Percentiles rank a stretch among this genome's conserved stretches.
These are phyloP conservation scores for Petrocephalus zakoni DNA, from an alignment of 2,113 vertebrate species.

Conservation along the genomic window DNA sequence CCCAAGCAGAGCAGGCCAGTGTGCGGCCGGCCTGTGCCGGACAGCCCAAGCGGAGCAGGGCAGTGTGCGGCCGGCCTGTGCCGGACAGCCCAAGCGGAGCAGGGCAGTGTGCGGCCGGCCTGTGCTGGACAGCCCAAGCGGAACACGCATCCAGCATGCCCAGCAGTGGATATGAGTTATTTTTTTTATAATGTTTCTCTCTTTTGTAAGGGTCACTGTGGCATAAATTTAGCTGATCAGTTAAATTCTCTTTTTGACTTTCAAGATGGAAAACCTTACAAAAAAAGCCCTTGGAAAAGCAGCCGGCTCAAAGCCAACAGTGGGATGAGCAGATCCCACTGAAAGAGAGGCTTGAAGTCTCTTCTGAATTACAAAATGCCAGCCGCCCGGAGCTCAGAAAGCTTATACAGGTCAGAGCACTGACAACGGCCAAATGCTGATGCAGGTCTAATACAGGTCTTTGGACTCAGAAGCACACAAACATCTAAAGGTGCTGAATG, in stretches of 20 bases:
- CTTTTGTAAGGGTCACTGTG: background rate
- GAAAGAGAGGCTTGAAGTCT: background rate
- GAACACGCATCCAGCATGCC: background rate
- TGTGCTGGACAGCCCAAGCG: background rate
- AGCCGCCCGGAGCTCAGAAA: background rate
- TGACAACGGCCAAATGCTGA: background rate
- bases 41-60: background rate
- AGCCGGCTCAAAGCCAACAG: background rate
- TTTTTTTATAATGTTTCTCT: background rate
- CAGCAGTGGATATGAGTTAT: background rate
- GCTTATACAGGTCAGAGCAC: background rate
- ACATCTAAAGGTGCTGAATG: background rate
- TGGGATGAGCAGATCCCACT: slow-evolving; percentile 8
- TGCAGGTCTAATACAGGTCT: background rate
- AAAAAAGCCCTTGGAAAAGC: slow-evolving; percentile 5
- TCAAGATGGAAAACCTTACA: background rate
- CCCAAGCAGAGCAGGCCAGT: background rate
- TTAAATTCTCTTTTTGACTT: background rate
- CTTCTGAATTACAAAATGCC: slow-evolving; percentile 3
- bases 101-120: too few species aligned
- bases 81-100: too few species aligned
- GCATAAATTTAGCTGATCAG: slow-evolving; percentile 2
- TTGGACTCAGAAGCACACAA: background rate
- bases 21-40: background rate
- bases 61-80: background rate